Evolutionary conservation across 2,888 invertebrate species (phyloP), one percentile per base, ranked within the genome.

Genomic region (Drosophila silvestris): DNA sequence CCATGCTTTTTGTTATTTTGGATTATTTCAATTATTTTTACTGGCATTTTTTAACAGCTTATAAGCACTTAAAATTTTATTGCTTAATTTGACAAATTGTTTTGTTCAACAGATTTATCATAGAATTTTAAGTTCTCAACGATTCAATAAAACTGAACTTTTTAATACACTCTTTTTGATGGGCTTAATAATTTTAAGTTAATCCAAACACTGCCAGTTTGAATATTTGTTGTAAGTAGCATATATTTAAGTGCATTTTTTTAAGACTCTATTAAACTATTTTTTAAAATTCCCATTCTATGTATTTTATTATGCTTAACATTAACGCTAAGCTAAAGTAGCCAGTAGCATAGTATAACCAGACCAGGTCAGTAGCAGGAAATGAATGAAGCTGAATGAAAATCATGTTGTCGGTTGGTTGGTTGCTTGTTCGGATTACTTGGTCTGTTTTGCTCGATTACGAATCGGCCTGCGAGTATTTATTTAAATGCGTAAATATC

Each of bases 401-500:
- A 79, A 82, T 68, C 84, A 81, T 83, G 84, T 81, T 81, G 77
- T 77, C 68, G 81, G 79, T 69, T 68, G 73, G 60, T 56, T 77
- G 56, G 76, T 66, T 39, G 69, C 50, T 69, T 28, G 37, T 58
- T 66, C 66, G 67, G 71, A 77, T 78, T 57, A 67, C 52, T 68
- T 33, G 68, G 52, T 74, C 81, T 78, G 81, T 65, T 83, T 83
- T 80, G 70, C 75, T 72, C 80, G 70, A 82, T 77, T 83, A 63
- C 82, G 76, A 70, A 74, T 76, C 54, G 62, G 51, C 28, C 53
- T 63, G 65, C 69, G 53, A 73, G 85, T 79, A 85, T 85, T 85
- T 85, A 85, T 85, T 85, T 85, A 85, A 85, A 83, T 85, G 85
- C 83, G 85, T 84, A 84, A 84, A 84, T 84, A 83, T 83, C 81